Conservation (phyloP, 2,888 invertebrate species). For the Melinopterus prodromus region DNA sequence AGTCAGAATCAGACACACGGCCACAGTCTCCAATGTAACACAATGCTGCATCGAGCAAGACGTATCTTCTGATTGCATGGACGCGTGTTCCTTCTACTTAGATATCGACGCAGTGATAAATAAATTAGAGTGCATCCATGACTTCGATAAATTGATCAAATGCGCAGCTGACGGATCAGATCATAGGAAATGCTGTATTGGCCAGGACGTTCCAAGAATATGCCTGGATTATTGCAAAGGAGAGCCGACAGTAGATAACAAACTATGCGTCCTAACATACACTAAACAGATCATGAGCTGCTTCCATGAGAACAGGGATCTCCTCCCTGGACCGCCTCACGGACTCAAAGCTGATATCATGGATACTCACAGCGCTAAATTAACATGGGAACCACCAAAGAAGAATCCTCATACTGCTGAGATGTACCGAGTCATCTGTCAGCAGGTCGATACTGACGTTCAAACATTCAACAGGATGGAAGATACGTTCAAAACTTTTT, state of each 20-base stretch:
- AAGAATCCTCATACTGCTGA: slow-evolving; percentile 86
- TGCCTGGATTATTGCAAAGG: slow-evolving; percentile 89
- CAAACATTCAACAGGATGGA: slow-evolving; percentile 67
- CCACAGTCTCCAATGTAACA: slow-evolving; percentile 74
- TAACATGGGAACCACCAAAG: slow-evolving; percentile 79
- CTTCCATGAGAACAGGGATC: slow-evolving; percentile 81
- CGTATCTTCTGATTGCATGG: slow-evolving; percentile 80
- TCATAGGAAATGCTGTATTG: slow-evolving; percentile 84
- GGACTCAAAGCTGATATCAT: slow-evolving; percentile 68
- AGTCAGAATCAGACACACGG: slow-evolving; percentile 71
- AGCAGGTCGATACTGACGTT: slow-evolving; percentile 67
- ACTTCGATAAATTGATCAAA: slow-evolving; percentile 86
- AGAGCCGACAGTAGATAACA: slow-evolving; percentile 71
- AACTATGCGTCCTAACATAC: slow-evolving; percentile 75
- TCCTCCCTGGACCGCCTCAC: slow-evolving; percentile 82
- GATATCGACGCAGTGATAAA: slow-evolving; percentile 86
- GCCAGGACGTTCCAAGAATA: slow-evolving; percentile 79
- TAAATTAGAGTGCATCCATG: slow-evolving; percentile 80
- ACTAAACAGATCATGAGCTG: slow-evolving; percentile 80
- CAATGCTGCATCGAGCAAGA: slow-evolving; percentile 84
- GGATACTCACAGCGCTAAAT: slow-evolving; percentile 67
- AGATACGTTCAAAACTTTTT: slow-evolving; percentile 77
- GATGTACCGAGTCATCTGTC: slow-evolving; percentile 85
- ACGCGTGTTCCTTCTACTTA: slow-evolving; percentile 84
- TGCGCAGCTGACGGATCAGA: slow-evolving; percentile 86